These are phyloP conservation scores for Chrysolophus pictus DNA, from an alignment of 2,797 vertebrate species.

Conservation along the genomic window DNA sequence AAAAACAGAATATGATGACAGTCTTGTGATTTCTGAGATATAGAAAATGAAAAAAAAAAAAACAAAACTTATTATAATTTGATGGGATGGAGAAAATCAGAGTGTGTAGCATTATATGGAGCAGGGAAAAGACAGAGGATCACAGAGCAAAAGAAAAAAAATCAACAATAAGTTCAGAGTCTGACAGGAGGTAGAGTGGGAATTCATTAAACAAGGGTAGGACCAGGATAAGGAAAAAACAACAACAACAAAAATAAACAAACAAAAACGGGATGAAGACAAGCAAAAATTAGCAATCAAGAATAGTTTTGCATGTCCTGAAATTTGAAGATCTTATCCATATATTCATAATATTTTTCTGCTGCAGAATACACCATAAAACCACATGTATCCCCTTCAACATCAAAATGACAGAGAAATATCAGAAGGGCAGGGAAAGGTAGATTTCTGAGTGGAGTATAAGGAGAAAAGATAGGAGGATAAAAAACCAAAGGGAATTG, in stretches of 20 bases:
- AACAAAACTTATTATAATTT: neutral
- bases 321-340: neutral
- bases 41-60: neutral
- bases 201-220: neutral
- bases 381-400: neutral
- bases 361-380: neutral
- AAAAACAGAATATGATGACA: neutral
- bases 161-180: neutral
- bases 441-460: neutral
- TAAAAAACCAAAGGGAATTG: neutral
- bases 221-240: neutral
- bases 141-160: neutral
- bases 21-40: neutral
- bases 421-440: neutral
- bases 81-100: neutral
- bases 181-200: neutral
- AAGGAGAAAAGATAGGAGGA: neutral
- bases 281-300: neutral
- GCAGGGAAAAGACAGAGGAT: neutral
- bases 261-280: neutral
- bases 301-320: neutral
- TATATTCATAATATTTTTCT: neutral
- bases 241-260: neutral
- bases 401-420: neutral
- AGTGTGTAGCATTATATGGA: fast-evolving